Evolutionary conservation across 2,797 vertebrate genomes (phyloP), one percentile per base, ranked within the genome.

Genomic region (Crocodylus rhombifer): DNA sequence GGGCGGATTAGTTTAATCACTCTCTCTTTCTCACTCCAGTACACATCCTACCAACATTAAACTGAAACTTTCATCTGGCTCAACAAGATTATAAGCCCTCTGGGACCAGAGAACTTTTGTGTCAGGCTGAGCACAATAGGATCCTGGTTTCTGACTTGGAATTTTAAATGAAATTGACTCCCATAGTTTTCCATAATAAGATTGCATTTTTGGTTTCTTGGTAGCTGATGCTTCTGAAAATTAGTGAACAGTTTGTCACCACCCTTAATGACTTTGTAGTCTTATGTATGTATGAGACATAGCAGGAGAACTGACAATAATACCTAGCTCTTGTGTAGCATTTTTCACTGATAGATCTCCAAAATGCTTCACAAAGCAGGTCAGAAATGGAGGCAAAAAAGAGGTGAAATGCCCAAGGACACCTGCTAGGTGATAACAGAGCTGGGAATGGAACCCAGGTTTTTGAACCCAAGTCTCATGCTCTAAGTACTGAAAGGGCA

Each of bases 371-470:
- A 42, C 42, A 42, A 42, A 42, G 42, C 42, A 42, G 42, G 42
- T 42, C 42, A 42, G 42, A 42, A 42, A 42, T 8, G 9, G 42
- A 42, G 42, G 42, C 42, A 42, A 42, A 42, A 42, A 42, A 42
- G 42, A 42, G 42, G 42, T 42, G 42, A 9, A 42, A 42, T 42
- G 42, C 42, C 42, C 9, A 9, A 42, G 42, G 42, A 42, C 42
- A 42, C 42, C 42, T 1, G 42, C 42, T 42, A 42, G 42, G 42
- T 42, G 84, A 58, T 1, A 30, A 62, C 3, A 0, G 1, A 78
- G 26, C 14, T 25, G 71, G 1, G 11, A 5, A 57, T 84, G 87
- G 80, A 3, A 4, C 67, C 13, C 9, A 55, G 23, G 64, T 28
- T 6, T 85, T 73, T 80, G 63, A 9, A 23, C 0, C 0, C 12